phyloP scores from a whole-genome alignment of 2,797 vertebrate species.

The Dallia pectoralis region DNA sequence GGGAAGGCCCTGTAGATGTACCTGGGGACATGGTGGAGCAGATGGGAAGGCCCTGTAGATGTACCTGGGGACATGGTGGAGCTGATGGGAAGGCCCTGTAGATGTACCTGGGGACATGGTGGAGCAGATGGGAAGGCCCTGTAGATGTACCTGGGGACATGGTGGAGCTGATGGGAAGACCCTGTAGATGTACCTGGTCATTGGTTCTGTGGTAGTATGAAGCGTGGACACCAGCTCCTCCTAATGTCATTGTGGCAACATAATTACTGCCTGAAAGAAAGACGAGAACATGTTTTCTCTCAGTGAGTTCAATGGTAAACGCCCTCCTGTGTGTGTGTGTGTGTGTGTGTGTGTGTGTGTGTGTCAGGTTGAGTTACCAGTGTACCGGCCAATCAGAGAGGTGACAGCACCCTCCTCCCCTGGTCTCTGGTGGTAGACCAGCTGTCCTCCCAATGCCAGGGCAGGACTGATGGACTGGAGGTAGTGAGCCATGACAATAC shows the following conservation, averaged over 20 bases:
- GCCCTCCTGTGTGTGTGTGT: background rate
- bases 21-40: background rate
- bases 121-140: background rate
- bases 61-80: background rate
- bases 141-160: too few relatives aligned
- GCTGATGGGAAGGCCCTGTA: background rate
- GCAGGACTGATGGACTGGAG: constrained; percentile 86
- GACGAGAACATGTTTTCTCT: background rate
- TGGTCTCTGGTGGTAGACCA: constrained; percentile 87
- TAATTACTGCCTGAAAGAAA: constrained; percentile 75
- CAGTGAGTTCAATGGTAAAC: background rate
- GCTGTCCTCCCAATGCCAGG: constrained; percentile 87
- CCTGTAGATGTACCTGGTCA: constrained; percentile 78
- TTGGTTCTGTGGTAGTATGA: constrained; percentile 93
- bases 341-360: background rate
- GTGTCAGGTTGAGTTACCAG: constrained; percentile 63
- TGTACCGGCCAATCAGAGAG: constrained; percentile 86
- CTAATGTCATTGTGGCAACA: constrained; percentile 85
- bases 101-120: background rate
- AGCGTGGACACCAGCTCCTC: constrained; percentile 86
- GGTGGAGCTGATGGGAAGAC: background rate
- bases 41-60: background rate
- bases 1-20: too few relatives aligned
- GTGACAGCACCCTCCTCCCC: constrained; percentile 89
- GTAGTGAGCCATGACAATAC: constrained; percentile 87